phyloP scores from a whole-genome alignment of 2,888 invertebrate species.

The Anoplius nigerrimus region DNA sequence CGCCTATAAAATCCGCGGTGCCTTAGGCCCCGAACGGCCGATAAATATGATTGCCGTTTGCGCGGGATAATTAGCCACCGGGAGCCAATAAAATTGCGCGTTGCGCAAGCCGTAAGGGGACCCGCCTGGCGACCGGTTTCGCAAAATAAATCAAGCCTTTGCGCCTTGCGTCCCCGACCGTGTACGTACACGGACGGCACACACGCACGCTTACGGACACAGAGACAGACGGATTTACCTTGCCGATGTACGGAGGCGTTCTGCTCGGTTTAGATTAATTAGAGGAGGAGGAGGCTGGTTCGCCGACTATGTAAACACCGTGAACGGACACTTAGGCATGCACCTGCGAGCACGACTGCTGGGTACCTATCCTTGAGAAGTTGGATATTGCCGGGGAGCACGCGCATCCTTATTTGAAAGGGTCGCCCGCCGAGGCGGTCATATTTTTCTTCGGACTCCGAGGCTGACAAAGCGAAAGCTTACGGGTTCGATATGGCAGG shows the following conservation, averaged over 20 bases:
- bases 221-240: neutral
- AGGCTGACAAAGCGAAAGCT: no score
- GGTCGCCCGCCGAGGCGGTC: no score
- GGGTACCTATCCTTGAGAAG: neutral
- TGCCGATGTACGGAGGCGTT: constrained; percentile 6
- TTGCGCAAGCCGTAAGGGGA: neutral
- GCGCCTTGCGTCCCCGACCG: no score
- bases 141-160: neutral
- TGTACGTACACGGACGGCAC: no score
- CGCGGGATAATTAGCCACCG: neutral
- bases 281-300: constrained; percentile 31
- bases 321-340: constrained; percentile 14
- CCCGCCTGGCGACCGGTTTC: neutral
- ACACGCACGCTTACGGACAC: no score
- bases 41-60: neutral
- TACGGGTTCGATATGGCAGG: no score
- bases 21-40: neutral
- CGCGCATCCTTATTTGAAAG: no score
- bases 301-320: constrained; percentile 40
- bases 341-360: constrained; percentile 7
- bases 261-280: constrained; percentile 36
- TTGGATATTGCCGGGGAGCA: no score
- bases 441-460: no score
- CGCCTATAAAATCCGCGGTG: no score
- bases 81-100: neutral